phyloP scores from a whole-genome alignment of 2,888 invertebrate genomes.

The Eugnorisma glareosa region DNA sequence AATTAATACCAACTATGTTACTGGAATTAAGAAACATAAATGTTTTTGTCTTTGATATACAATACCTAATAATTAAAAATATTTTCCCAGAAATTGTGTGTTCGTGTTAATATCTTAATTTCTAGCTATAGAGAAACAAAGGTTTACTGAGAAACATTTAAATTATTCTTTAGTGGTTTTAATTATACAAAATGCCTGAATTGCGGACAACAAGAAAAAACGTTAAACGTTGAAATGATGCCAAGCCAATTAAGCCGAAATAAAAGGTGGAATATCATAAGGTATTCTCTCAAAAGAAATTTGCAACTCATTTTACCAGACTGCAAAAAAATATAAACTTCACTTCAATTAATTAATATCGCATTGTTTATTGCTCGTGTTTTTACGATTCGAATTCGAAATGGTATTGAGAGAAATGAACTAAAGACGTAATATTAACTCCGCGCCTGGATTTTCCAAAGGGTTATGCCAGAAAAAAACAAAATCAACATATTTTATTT shows the following conservation, averaged over 20 bases:
- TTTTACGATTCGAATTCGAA: neutral
- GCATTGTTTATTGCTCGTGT: neutral
- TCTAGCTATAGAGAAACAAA: neutral
- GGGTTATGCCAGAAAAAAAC: no score
- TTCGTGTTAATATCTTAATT: neutral
- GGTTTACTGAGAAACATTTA: neutral
- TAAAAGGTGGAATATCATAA: neutral
- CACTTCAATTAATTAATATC: no score
- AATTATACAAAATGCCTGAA: neutral
- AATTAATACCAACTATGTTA: neutral
- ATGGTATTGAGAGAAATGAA: neutral
- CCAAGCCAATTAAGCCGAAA: neutral
- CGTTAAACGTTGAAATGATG: neutral
- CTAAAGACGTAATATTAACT: neutral
- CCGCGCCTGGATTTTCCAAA: no score
- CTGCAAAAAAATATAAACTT: neutral
- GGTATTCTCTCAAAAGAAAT: neutral
- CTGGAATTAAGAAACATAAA: neutral
- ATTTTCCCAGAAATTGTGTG: neutral
- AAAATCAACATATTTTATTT: no score
- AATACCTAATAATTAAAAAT: slow-evolving; percentile 3
- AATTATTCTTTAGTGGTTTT: neutral
- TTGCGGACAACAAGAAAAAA: slow-evolving; percentile 10
- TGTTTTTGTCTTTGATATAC: slow-evolving; percentile 12
- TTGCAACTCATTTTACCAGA: neutral